Percentiles rank a stretch among this genome's conserved stretches.
Conservation (phyloP, 2,113 vertebrate species). For the Asarcornis scutulata region DNA sequence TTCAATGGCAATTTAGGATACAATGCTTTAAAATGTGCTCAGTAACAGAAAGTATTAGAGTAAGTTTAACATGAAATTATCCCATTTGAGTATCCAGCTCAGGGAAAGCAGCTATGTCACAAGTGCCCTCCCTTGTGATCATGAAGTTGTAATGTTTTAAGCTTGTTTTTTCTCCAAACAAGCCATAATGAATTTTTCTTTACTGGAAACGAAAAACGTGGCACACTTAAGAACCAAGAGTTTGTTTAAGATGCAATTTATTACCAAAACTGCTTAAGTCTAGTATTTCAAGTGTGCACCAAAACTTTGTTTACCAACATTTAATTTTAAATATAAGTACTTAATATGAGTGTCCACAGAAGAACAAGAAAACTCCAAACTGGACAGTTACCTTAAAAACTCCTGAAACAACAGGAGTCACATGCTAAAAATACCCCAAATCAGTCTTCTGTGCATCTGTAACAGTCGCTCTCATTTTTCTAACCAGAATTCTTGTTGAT, state of each 20-base stretch:
- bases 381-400: not conserved
- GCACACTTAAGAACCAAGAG: not conserved
- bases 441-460: not conserved
- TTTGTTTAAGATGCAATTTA: not conserved
- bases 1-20: not conserved
- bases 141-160: not conserved
- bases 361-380: not conserved
- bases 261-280: not conserved
- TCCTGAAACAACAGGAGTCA: not conserved
- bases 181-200: not conserved
- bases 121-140: not conserved
- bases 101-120: not conserved
- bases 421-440: not conserved
- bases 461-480: not conserved
- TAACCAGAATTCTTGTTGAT: constrained; percentile 17
- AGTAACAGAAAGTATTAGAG: not conserved
- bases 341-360: not conserved
- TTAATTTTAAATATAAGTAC: not conserved
- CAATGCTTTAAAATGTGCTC: not conserved
- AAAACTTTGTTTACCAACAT: not conserved
- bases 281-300: not conserved
- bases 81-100: not conserved
- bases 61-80: not conserved
- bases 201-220: rapidly evolving
- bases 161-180: not conserved